Base-by-base conservation (phyloP, 2,888 invertebrate genomes). In the Eristalis tenax region DNA sequence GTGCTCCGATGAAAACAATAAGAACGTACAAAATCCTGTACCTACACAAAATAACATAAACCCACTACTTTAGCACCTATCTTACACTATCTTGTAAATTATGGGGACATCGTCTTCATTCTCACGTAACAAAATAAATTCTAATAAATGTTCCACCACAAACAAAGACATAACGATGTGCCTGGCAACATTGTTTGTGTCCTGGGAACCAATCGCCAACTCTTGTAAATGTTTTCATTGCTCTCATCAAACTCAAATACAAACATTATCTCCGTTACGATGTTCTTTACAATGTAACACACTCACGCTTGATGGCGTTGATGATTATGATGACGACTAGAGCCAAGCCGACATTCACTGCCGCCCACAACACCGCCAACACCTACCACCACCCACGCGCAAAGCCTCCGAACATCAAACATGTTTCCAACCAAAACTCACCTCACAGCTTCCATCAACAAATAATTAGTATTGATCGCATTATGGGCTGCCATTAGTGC, bases 391-490 rank as follows among this genome's bases (percentile, higher is more conserved):
- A 28, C 68, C 59, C 73, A 43, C 81, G n/a, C 70, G 69, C 77
- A 73, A 38, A 68, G 32, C 35, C 59, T 63, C 59, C 43, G 35
- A 73, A 43, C 77, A 59, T 85, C 71, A 81, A 81, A 77, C 57
- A 77, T 81, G 80, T 81, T 77, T 69, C 70, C 61, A 74, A 66
- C 61, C 61, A 71, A 83, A 83, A 79, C 71, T 78, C 70, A 75
- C 64, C 71, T 73, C 64, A 76, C 79, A 73, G 73, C 76, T 71
- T 87, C 83, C 76, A 87, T 69, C 76, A 83, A 83, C 76, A 83
- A 87, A 83, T 83, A 79, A 87, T 78, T 83, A 83, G 73, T 81
- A 83, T 78, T 70, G 79, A 87, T 87, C 83, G 70, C 74, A 79
- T 79, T 82, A 86, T 74, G 73, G 75, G 83, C 71, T 80, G 43